A percentile compares a stretch with the other conserved stretches of the same genome.
phyloP scores from a whole-genome alignment of 2,797 vertebrate species.

The Sebastes hopkinsi region DNA sequence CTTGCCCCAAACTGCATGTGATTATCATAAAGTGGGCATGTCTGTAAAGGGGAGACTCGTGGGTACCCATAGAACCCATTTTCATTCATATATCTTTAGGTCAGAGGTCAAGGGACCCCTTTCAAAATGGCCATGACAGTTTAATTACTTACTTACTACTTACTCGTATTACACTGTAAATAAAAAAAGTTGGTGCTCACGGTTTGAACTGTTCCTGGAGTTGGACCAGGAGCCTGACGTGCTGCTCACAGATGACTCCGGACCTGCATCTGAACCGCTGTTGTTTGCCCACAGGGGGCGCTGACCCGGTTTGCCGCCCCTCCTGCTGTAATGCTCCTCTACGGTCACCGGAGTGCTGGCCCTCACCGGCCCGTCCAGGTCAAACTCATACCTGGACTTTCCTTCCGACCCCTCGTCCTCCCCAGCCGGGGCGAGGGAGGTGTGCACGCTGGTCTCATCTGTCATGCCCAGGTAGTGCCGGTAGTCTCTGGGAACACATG shows the following conservation, averaged over 20 bases:
- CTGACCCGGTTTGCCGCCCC: conserved; percentile 49
- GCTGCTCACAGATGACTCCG: conserved; percentile 69
- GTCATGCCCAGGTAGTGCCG: conserved; percentile 81
- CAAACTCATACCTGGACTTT: conserved; percentile 33
- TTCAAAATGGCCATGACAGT: too few species aligned
- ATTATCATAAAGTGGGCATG: too few species aligned
- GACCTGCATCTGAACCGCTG: conserved; percentile 68
- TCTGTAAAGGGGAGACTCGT: too few species aligned
- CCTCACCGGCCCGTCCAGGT: conserved; percentile 49
- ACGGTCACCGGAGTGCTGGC: conserved; percentile 69
- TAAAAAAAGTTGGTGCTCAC: conserved; percentile 64
- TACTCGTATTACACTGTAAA: not conserved
- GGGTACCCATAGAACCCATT: too few species aligned
- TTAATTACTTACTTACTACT: not conserved
- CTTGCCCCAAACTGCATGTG: too few species aligned
- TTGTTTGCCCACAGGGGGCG: conserved; percentile 45
- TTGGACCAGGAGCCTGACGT: conserved; percentile 66
- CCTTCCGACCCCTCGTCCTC: conserved; percentile 34
- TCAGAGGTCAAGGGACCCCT: too few species aligned
- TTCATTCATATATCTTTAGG: too few species aligned
- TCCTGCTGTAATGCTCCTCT: conserved; percentile 62
- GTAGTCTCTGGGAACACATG: conserved; percentile 78
- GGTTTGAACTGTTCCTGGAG: conserved; percentile 62
- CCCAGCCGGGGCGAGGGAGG: conserved; percentile 32
- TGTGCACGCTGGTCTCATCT: conserved; percentile 51